These are phyloP conservation scores for Laspeyria flexula DNA, from an alignment of 2,888 invertebrate genomes.

Conservation along the genomic window DNA sequence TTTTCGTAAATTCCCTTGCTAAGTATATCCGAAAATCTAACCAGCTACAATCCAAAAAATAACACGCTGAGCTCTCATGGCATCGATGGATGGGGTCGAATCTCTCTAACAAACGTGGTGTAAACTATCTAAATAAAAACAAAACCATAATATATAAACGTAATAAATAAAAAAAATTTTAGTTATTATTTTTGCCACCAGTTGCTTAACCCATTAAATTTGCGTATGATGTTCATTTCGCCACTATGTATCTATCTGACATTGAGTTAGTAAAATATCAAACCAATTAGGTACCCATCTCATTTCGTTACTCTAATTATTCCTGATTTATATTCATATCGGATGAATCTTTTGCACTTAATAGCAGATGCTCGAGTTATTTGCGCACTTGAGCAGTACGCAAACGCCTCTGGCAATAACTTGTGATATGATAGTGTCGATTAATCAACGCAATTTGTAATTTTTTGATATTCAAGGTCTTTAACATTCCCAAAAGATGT, in stretches of 20 bases:
- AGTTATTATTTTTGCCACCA: no score
- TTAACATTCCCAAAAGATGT: not conserved
- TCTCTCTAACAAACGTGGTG: no score
- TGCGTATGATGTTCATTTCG: not conserved
- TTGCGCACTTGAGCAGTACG: no score
- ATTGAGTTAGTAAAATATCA: constrained; percentile 29
- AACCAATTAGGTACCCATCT: constrained; percentile 12
- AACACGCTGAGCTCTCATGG: no score
- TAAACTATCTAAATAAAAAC: no score
- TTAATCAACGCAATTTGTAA: not conserved
- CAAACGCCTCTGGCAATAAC: not conserved
- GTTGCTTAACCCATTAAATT: not conserved
- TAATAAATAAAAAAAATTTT: no score
- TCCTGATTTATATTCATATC: not conserved
- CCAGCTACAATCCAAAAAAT: no score
- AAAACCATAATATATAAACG: no score
- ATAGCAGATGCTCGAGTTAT: not conserved
- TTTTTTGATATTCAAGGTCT: not conserved
- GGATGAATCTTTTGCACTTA: not conserved
- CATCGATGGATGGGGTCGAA: no score
- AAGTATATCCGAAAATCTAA: no score
- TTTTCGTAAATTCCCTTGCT: no score
- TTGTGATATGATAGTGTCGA: not conserved
- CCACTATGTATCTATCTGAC: constrained; percentile 13
- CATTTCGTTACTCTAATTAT: constrained; percentile 10